Evolutionary conservation across 1,140 invertebrate species (phyloP).

Genomic region (Asbolus verrucosus): DNA sequence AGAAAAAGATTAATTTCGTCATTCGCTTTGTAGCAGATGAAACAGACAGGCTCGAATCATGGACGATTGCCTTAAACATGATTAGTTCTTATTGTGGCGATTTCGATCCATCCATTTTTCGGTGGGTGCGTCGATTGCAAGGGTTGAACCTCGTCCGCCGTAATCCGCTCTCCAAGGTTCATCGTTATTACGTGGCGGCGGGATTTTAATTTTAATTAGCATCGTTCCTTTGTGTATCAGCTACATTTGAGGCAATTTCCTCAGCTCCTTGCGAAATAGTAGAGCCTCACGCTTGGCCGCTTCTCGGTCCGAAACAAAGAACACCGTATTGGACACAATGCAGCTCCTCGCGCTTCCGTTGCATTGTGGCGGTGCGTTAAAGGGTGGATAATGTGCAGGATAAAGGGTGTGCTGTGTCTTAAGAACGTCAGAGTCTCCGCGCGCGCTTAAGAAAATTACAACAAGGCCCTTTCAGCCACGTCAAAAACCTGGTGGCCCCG

Average conservation of each 20-base stretch:
- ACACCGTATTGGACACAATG: conserved; percentile 63
- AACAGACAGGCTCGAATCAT: too few relatives aligned
- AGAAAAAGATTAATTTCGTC: too few relatives aligned
- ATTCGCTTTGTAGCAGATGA: too few relatives aligned
- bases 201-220: conserved; percentile 64
- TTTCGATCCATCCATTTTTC: conserved; percentile 12
- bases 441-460: neutral
- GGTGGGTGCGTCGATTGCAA: neutral
- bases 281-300: conserved; percentile 63
- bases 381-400: conserved; percentile 64
- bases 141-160: neutral
- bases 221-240: conserved; percentile 62
- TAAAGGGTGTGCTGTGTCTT: conserved; percentile 55
- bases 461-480: neutral
- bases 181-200: conserved; percentile 43
- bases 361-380: conserved; percentile 66
- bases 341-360: conserved; percentile 64
- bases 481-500: too few relatives aligned
- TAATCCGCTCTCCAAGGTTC: conserved; percentile 23
- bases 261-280: conserved; percentile 56
- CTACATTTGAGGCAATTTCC: conserved; percentile 64
- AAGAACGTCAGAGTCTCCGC: conserved; percentile 43
- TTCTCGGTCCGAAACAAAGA: conserved; percentile 62
- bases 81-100: too few relatives aligned
- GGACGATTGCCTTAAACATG: neutral